Conservation (phyloP, 2,797 vertebrate species). For the Garrulus glandarius region DNA sequence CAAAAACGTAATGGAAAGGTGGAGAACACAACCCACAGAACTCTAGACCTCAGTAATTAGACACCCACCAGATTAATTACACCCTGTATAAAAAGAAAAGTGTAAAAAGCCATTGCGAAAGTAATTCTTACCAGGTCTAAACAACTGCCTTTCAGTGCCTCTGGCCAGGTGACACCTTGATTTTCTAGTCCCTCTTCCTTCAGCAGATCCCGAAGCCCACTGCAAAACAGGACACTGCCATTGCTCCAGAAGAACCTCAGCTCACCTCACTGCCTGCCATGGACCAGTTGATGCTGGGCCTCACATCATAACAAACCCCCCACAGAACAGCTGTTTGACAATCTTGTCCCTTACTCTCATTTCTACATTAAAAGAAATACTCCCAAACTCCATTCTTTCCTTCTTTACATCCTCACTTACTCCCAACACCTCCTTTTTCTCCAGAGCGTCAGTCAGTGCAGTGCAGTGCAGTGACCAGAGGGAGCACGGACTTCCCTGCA, state of each 20-base stretch:
- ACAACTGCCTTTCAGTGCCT: neutral
- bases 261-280: neutral
- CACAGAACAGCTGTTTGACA: neutral
- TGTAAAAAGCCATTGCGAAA: slow-evolving; percentile 17
- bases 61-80: slow-evolving; percentile 25
- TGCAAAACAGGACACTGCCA: neutral
- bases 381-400: neutral
- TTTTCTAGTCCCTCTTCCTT: neutral
- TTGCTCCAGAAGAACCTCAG: neutral
- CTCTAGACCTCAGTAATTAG: slow-evolving; percentile 24
- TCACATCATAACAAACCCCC: neutral
- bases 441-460: neutral
- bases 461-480: neutral
- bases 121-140: neutral
- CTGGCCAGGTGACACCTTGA: neutral
- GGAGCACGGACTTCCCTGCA: neutral
- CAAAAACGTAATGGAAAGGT: slow-evolving; percentile 7
- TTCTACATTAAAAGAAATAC: neutral
- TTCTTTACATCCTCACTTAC: neutral
- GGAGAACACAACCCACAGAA: neutral
- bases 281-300: neutral
- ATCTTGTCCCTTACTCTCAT: neutral
- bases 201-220: neutral
- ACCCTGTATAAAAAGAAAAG: neutral
- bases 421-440: neutral